Evolutionary conservation across 2,888 invertebrate species (phyloP).

Genomic region (Eucera pruinosa): DNA sequence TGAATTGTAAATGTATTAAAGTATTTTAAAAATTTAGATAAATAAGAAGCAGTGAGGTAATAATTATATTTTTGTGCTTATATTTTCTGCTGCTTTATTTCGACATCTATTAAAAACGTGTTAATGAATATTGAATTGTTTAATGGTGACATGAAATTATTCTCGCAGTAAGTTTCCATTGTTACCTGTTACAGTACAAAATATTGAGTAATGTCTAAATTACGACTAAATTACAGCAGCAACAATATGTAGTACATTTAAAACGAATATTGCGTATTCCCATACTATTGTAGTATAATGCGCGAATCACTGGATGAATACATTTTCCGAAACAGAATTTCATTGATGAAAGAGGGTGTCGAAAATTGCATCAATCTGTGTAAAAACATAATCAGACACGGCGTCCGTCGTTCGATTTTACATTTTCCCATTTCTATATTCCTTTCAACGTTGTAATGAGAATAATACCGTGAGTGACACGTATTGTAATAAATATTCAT

Average conservation of each 20-base stretch:
- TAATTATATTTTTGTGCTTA: no score
- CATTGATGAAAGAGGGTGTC: neutral
- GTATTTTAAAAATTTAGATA: no score
- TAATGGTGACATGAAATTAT: neutral
- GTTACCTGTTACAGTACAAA: neutral
- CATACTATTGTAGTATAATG: no score
- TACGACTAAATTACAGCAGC: neutral
- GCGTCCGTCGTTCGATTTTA: neutral
- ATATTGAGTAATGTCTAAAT: conserved; percentile 4
- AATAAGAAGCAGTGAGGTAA: no score
- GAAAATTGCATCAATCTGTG: neutral
- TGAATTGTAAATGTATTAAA: no score
- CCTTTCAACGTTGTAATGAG: neutral
- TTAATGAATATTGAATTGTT: neutral
- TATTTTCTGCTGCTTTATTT: no score
- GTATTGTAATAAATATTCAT: conserved; percentile 8
- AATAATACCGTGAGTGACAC: neutral
- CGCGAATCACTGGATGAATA: neutral
- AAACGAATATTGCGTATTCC: neutral
- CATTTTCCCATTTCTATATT: neutral
- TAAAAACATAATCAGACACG: neutral
- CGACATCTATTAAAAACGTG: neutral
- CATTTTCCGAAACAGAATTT: neutral
- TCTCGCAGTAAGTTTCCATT: neutral
- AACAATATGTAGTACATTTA: neutral